A percentile compares a stretch with the other conserved stretches of the same genome.
Conservation (phyloP, 2,888 invertebrate species). For the Catocala fraxini region DNA sequence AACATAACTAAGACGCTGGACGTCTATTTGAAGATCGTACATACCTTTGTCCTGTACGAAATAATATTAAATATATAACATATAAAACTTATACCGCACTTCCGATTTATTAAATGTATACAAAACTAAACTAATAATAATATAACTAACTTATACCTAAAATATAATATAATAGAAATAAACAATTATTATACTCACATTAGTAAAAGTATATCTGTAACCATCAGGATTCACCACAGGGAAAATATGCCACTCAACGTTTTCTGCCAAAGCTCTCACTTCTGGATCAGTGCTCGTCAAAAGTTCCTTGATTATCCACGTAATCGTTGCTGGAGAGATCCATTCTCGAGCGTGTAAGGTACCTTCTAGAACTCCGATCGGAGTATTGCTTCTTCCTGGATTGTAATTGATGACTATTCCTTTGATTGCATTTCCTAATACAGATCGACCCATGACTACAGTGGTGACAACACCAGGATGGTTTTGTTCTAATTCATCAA, state of each 20-base stretch:
- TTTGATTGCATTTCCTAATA: constrained; percentile 88
- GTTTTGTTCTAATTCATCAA: constrained; percentile 80
- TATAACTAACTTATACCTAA: too few relatives aligned
- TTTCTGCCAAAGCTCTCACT: constrained; percentile 88
- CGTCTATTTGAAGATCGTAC: too few relatives aligned
- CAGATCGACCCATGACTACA: constrained; percentile 87
- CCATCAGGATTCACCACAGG: constrained; percentile 93
- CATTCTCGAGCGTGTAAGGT: constrained; percentile 92
- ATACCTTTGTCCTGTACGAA: too few relatives aligned
- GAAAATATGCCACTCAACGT: constrained; percentile 92
- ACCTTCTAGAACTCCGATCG: constrained; percentile 87
- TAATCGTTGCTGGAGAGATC: constrained; percentile 89
- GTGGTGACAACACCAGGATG: constrained; percentile 84
- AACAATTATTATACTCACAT: constrained; percentile 76
- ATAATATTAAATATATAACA: too few relatives aligned
- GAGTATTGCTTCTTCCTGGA: constrained; percentile 70
- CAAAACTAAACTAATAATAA: too few relatives aligned
- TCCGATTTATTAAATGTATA: too few relatives aligned
- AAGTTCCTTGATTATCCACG: constrained; percentile 91
- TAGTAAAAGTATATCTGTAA: constrained; percentile 89
- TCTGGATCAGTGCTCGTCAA: constrained; percentile 87
- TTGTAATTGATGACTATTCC: constrained; percentile 83
- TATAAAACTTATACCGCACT: too few relatives aligned
- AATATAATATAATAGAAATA: too few relatives aligned
- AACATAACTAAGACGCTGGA: too few relatives aligned